phyloP scores from a whole-genome alignment of 64 coral and sea anemone genomes.

The Stichodactyla helianthus region DNA sequence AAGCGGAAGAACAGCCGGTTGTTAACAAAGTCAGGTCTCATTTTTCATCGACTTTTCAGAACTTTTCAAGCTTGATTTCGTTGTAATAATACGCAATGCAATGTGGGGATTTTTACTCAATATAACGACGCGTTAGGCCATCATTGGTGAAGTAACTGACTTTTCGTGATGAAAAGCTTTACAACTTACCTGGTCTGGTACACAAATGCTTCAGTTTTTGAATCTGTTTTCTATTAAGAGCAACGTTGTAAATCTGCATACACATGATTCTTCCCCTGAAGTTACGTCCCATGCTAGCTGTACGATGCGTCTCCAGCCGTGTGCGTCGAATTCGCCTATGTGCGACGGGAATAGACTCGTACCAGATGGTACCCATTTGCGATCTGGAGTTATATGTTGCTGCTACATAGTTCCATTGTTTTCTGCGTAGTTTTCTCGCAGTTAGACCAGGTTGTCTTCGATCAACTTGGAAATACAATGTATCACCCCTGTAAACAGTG shows the following conservation, averaged over 20 bases:
- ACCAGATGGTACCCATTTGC: slow-evolving; percentile 62
- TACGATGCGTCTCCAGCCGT: slow-evolving; percentile 38
- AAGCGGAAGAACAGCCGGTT: no score
- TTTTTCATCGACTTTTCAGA: no score
- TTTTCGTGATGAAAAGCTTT: no score
- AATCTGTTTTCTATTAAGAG: slow-evolving; percentile 60
- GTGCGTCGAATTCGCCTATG: slow-evolving; percentile 42
- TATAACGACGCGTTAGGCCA: no score
- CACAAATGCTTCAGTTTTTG: slow-evolving; percentile 70
- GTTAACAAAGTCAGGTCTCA: no score
- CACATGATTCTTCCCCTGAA: slow-evolving; percentile 68
- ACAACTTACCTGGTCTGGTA: slow-evolving; percentile 63
- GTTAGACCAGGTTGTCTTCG: slow-evolving; percentile 34
- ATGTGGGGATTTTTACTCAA: no score
- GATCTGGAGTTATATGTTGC: slow-evolving; percentile 58
- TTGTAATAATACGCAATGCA: no score
- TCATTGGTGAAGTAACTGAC: no score
- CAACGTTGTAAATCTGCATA: slow-evolving; percentile 67
- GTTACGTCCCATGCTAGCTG: slow-evolving; percentile 53
- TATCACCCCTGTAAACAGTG: slow-evolving; percentile 36
- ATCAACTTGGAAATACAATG: slow-evolving; percentile 61
- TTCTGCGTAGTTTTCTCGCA: slow-evolving; percentile 34
- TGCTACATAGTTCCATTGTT: slow-evolving; percentile 73
- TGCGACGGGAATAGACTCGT: slow-evolving; percentile 37
- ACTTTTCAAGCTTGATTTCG: no score